Percentiles rank a stretch among this genome's conserved stretches.
These are phyloP conservation scores for Amitus sp. DNA, from an alignment of 2,888 invertebrate species.

Conservation along the genomic window DNA sequence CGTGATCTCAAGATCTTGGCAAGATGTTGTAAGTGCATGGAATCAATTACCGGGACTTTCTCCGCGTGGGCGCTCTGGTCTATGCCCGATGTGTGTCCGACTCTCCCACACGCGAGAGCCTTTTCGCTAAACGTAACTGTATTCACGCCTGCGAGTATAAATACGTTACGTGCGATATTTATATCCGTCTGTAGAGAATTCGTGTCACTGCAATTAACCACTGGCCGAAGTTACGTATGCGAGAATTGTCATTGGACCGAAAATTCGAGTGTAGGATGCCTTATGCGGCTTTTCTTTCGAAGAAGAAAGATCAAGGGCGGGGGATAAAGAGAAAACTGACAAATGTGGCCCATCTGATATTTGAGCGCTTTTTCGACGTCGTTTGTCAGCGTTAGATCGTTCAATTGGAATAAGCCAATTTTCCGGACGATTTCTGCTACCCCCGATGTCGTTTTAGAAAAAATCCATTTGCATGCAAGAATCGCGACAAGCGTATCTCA, in stretches of 20 bases:
- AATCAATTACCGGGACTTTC: conserved; percentile 61
- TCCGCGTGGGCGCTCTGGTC: conserved; percentile 62
- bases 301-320: neutral
- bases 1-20: conserved; percentile 50
- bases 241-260: too few relatives aligned
- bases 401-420: conserved; percentile 61
- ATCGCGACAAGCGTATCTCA: too few relatives aligned
- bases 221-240: neutral
- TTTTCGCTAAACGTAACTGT: conserved; percentile 7
- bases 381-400: conserved; percentile 56
- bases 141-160: conserved; percentile 12
- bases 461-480: too few relatives aligned
- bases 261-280: too few relatives aligned
- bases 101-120: conserved; percentile 45
- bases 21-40: conserved; percentile 54
- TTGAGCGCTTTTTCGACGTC: conserved; percentile 50
- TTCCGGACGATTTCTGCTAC: conserved; percentile 62
- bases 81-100: conserved; percentile 47
- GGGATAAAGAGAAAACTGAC: conserved; percentile 26
- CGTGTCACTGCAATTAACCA: conserved; percentile 14
- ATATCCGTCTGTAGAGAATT: conserved; percentile 17
- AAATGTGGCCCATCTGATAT: conserved; percentile 36
- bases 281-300: neutral
- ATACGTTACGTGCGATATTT: conserved; percentile 20
- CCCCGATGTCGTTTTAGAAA: too few relatives aligned